These are phyloP conservation scores for Trichomalopsis sarcophagae DNA, from an alignment of 1,140 invertebrate species.

Conservation along the genomic window DNA sequence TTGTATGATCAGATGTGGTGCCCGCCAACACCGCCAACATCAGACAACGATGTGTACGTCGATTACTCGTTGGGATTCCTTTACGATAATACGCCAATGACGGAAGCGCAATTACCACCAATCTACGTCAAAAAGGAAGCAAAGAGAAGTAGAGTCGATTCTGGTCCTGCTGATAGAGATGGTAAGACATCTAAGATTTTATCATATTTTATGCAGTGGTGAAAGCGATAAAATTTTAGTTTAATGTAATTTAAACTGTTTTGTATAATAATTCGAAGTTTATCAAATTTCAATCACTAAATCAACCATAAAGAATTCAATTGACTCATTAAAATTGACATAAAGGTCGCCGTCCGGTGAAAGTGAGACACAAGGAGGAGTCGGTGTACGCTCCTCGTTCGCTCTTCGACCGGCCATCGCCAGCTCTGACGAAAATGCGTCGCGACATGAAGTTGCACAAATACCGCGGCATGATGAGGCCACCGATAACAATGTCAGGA, in stretches of 20 bases:
- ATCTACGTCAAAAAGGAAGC: constrained; percentile 89
- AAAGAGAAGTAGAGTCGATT: constrained; percentile 83
- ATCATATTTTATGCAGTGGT: neutral
- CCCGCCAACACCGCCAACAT: constrained; percentile 94
- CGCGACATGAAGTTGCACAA: constrained; percentile 86
- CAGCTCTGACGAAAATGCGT: constrained; percentile 85
- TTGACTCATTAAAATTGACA: constrained; percentile 44
- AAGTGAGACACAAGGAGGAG: constrained; percentile 85
- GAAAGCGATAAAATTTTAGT: neutral
- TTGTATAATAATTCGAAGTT: neutral
- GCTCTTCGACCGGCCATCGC: constrained; percentile 90
- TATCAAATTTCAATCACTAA: neutral
- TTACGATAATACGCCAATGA: constrained; percentile 89
- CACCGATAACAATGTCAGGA: constrained; percentile 76
- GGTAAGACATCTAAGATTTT: constrained; percentile 60
- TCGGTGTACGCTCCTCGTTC: constrained; percentile 87
- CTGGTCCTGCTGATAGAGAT: constrained; percentile 70
- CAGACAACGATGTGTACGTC: constrained; percentile 93
- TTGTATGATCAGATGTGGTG: constrained; percentile 88
- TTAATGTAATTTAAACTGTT: neutral
- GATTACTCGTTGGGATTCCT: constrained; percentile 89
- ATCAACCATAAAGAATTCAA: neutral
- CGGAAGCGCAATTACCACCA: constrained; percentile 89
- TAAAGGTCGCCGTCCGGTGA: constrained; percentile 77
- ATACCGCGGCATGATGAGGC: constrained; percentile 79